Evolutionary conservation across 2,888 invertebrate species (phyloP).

Genomic region (Carpatolechia fugitivella): DNA sequence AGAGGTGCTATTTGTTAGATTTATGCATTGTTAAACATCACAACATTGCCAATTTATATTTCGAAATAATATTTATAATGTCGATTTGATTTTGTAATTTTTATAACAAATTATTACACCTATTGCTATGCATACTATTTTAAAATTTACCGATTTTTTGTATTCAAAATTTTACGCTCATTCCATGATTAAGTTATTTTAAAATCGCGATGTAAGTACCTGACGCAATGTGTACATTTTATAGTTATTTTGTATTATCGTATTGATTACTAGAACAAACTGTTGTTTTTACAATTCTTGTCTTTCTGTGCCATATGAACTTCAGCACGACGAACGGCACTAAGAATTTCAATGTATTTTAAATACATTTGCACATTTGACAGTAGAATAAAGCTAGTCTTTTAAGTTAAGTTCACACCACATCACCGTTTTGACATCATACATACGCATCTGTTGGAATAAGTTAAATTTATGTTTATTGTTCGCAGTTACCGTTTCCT

Average conservation of each 20-base stretch:
- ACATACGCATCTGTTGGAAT: no score
- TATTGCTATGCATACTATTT: constrained; percentile 23
- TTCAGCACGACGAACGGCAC: constrained; percentile 39
- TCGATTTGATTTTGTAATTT: background rate
- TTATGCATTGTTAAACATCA: constrained; percentile 25
- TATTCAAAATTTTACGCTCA: constrained; percentile 30
- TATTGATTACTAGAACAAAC: constrained; percentile 37
- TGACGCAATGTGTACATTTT: constrained; percentile 53
- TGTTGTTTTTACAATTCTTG: constrained; percentile 34
- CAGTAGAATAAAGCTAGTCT: constrained; percentile 54
- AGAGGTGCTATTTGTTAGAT: constrained; percentile 65
- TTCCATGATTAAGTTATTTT: constrained; percentile 49
- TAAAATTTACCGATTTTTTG: background rate
- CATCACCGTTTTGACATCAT: constrained; percentile 20
- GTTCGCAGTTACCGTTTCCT: constrained; percentile 40
- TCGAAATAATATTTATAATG: background rate
- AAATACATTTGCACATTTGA: constrained; percentile 34
- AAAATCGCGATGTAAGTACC: constrained; percentile 55
- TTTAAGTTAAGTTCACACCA: constrained; percentile 40
- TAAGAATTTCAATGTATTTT: constrained; percentile 32
- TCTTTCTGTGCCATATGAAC: constrained; percentile 54
- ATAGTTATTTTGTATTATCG: constrained; percentile 53
- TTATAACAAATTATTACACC: background rate
- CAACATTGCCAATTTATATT: constrained; percentile 1
- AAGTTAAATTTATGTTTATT: background rate